A percentile compares a stretch with the other conserved stretches of the same genome.
Conservation (phyloP, 2,888 invertebrate genomes). For the Leptinotarsa rubiginosa region DNA sequence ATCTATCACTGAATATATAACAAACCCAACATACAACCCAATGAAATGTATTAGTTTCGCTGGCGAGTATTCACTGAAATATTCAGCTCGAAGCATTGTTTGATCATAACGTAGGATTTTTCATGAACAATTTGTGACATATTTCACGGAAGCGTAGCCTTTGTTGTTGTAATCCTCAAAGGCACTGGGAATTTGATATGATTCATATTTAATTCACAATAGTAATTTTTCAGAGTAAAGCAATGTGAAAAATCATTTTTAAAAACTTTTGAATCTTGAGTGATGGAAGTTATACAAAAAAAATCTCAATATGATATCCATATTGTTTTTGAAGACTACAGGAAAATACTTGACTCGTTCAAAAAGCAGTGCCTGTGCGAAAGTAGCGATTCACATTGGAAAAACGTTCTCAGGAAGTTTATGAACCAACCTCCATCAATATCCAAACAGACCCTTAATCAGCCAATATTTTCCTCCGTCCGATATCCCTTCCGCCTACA, state of each 20-base stretch:
- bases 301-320: too few relatives aligned
- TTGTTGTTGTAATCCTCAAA: background rate
- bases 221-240: too few relatives aligned
- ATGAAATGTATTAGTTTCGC: conserved; percentile 1
- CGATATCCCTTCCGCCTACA: background rate
- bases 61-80: background rate
- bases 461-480: background rate
- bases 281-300: too few relatives aligned
- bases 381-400: too few relatives aligned
- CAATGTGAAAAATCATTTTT: background rate
- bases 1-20: background rate
- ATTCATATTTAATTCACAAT: background rate
- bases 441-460: background rate
- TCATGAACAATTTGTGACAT: background rate
- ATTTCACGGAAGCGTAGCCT: background rate
- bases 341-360: too few relatives aligned
- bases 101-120: background rate
- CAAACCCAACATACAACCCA: background rate
- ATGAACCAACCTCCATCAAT: too few relatives aligned
- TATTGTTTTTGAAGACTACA: too few relatives aligned
- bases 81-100: background rate
- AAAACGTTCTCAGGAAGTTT: too few relatives aligned
- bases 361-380: too few relatives aligned
- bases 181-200: conserved; percentile 1
- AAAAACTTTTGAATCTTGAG: too few relatives aligned